These are phyloP conservation scores for Chironomus riparius DNA, from an alignment of 2,888 invertebrate genomes.

Conservation along the genomic window DNA sequence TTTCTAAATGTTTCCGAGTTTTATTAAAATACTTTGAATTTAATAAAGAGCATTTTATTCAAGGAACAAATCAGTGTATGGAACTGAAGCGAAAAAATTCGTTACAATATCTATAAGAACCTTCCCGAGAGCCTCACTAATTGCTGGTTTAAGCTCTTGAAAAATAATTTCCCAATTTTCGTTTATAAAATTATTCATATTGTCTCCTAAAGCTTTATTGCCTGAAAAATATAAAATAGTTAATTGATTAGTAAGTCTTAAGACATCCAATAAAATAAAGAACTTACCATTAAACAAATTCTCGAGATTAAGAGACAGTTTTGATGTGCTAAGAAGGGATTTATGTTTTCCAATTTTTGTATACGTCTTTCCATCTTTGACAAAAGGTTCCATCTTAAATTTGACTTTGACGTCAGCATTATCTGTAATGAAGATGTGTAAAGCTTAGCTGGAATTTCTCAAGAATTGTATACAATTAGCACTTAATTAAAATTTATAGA, in stretches of 20 bases:
- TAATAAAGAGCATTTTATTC: not conserved
- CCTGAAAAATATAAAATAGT: not conserved
- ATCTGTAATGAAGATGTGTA: constrained; percentile 29
- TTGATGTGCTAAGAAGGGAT: constrained; percentile 37
- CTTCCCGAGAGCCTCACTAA: constrained; percentile 32
- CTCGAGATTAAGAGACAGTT: constrained; percentile 32
- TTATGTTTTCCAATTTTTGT: constrained; percentile 37
- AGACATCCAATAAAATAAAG: constrained; percentile 17
- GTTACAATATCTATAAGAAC: constrained; percentile 30
- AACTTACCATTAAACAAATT: constrained; percentile 26
- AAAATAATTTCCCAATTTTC: constrained; percentile 44
- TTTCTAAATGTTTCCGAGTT: not conserved
- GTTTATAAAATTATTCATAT: constrained; percentile 32
- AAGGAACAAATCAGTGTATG: constrained; percentile 31
- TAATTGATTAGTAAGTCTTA: not conserved
- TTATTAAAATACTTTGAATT: not conserved
- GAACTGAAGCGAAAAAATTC: constrained; percentile 33
- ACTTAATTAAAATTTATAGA: too few species aligned
- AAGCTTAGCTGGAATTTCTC: too few species aligned
- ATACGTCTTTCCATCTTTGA: constrained; percentile 34
- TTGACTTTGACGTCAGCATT: constrained; percentile 38
- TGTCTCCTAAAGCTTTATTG: constrained; percentile 26
- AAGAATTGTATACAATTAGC: too few species aligned
- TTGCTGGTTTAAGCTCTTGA: constrained; percentile 35
- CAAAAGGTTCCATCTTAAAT: constrained; percentile 36